Evolutionary conservation across 2,888 invertebrate species (phyloP).

Genomic region (Salpingus planirostris): DNA sequence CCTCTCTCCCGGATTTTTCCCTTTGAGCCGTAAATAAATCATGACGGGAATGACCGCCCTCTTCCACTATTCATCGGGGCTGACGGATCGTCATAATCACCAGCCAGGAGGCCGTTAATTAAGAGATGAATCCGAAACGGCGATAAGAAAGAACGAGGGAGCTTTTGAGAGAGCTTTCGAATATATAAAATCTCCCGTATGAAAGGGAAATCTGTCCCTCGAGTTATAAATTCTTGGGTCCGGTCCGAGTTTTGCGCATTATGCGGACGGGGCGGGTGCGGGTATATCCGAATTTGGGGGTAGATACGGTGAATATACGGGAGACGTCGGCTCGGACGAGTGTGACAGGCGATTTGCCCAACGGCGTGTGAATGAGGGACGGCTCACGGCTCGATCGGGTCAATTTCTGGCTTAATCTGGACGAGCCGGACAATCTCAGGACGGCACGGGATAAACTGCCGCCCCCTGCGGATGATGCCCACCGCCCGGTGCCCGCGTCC

Average conservation of each 20-base stretch:
- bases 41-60: constrained; percentile 13
- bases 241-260: too few species aligned
- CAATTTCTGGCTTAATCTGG: constrained; percentile 41
- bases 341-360: constrained; percentile 39
- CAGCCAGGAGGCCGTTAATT: too few species aligned
- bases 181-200: too few species aligned
- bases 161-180: too few species aligned
- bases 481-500: constrained; percentile 1
- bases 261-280: neutral
- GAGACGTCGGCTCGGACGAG: constrained; percentile 20
- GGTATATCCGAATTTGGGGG: too few species aligned
- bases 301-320: too few species aligned
- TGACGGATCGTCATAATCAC: too few species aligned
- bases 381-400: constrained; percentile 35
- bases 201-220: too few species aligned
- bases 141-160: too few species aligned
- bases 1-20: constrained; percentile 6
- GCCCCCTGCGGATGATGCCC: constrained; percentile 16
- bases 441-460: constrained; percentile 25
- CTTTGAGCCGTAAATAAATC: constrained; percentile 17
- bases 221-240: too few species aligned
- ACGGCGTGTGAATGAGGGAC: constrained; percentile 42
- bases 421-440: constrained; percentile 37
- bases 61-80: too few species aligned
- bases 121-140: too few species aligned